A percentile compares a stretch with the other conserved stretches of the same genome.
phyloP scores from a whole-genome alignment of 2,113 vertebrate species.

The Tupaia tana region DNA sequence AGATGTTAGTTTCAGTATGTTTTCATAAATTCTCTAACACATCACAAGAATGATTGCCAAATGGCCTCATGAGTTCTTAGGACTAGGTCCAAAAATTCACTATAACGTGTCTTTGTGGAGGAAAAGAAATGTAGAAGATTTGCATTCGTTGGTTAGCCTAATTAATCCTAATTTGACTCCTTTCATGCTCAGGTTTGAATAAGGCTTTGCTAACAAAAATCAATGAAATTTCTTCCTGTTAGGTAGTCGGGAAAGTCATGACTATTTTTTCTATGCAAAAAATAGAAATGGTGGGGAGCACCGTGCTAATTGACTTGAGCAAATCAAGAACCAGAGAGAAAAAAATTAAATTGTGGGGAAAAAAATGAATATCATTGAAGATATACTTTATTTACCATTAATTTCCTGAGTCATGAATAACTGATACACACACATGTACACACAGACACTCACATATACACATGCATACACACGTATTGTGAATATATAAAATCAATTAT shows the following conservation, averaged over 20 bases:
- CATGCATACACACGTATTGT: too few species aligned
- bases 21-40: not conserved
- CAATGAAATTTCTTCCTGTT: not conserved
- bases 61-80: not conserved
- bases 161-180: not conserved
- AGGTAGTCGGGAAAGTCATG: too few species aligned
- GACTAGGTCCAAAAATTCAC: not conserved
- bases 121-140: not conserved
- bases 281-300: too few species aligned
- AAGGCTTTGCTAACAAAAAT: not conserved
- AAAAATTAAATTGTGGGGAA: not conserved
- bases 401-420: not conserved
- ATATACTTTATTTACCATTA: not conserved
- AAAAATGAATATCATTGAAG: not conserved
- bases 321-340: not conserved
- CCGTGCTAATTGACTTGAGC: not conserved
- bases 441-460: too few species aligned
- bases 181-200: not conserved
- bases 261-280: too few species aligned
- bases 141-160: not conserved
- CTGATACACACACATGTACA: fast-evolving
- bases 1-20: too few species aligned
- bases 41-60: not conserved
- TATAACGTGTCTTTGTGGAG: not conserved
- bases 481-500: not conserved